Percentiles rank a stretch among this genome's conserved stretches.
Conservation (phyloP, 1,140 invertebrate genomes). For the Drosophila miranda region DNA sequence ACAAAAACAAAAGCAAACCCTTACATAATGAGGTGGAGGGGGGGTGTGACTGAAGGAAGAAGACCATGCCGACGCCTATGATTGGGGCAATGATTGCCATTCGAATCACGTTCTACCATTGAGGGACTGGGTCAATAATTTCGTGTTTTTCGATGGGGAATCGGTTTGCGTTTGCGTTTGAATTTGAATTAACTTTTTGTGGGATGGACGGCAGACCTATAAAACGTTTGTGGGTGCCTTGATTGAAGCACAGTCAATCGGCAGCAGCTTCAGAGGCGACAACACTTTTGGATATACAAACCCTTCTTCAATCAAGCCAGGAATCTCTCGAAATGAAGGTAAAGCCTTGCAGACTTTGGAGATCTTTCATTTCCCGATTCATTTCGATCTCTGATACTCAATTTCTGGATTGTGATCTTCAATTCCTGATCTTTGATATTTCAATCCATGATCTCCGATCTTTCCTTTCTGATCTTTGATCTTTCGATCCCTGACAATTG, state of each 20-base stretch:
- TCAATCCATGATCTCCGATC: neutral
- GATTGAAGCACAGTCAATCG: constrained; percentile 57
- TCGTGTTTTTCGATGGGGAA: no score
- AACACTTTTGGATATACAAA: constrained; percentile 58
- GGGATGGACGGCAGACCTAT: constrained; percentile 46
- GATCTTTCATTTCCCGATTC: neutral
- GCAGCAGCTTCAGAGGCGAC: constrained; percentile 50
- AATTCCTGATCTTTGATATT: neutral
- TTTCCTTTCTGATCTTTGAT: neutral
- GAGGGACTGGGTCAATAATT: no score
- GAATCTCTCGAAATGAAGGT: constrained; percentile 81
- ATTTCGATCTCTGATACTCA: neutral
- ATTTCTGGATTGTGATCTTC: neutral
- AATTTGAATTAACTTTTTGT: constrained; percentile 29
- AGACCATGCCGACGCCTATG: constrained; percentile 27
- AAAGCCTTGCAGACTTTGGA: neutral
- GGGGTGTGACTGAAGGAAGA: constrained; percentile 2
- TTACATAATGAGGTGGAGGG: constrained; percentile 62
- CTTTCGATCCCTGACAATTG: neutral
- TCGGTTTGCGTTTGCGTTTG: constrained; percentile 47
- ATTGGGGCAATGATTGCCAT: constrained; percentile 35
- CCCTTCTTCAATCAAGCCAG: constrained; percentile 57
- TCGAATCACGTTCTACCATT: constrained; percentile 34
- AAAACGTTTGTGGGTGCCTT: constrained; percentile 51
- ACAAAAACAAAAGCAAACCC: constrained; percentile 20